Evolutionary conservation across 2,888 invertebrate genomes (phyloP).

Genomic region (Dione juno): DNA sequence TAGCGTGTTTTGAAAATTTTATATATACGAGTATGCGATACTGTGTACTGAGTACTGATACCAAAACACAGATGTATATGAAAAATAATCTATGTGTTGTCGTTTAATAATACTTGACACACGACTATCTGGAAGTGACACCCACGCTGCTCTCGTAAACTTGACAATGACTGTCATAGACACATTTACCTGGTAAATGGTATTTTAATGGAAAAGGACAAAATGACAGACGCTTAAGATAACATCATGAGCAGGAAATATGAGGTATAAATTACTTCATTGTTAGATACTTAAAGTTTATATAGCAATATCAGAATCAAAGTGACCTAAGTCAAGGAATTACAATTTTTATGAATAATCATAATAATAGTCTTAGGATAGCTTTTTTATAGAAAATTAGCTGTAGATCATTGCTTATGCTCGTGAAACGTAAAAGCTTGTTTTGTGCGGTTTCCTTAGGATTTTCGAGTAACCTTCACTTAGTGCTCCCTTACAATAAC

Average conservation of each 20-base stretch:
- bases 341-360: neutral
- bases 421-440: no score
- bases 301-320: neutral
- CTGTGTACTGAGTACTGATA: no score
- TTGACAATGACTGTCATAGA: slow-evolving; percentile 47
- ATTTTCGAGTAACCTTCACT: no score
- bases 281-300: neutral
- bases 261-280: slow-evolving; percentile 1
- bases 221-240: slow-evolving; percentile 24
- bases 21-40: no score
- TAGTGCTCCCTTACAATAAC: no score
- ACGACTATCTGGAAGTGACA: slow-evolving; percentile 33
- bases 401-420: no score
- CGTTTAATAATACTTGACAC: neutral
- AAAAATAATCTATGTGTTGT: neutral
- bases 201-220: slow-evolving; percentile 46
- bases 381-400: no score
- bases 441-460: no score
- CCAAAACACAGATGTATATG: neutral
- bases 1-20: no score
- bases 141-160: slow-evolving; percentile 50
- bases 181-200: slow-evolving; percentile 42
- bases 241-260: slow-evolving; percentile 6
- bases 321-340: neutral
- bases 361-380: no score